These are phyloP conservation scores for Panthera leo DNA, from an alignment of 2,113 vertebrate genomes.

Conservation along the genomic window DNA sequence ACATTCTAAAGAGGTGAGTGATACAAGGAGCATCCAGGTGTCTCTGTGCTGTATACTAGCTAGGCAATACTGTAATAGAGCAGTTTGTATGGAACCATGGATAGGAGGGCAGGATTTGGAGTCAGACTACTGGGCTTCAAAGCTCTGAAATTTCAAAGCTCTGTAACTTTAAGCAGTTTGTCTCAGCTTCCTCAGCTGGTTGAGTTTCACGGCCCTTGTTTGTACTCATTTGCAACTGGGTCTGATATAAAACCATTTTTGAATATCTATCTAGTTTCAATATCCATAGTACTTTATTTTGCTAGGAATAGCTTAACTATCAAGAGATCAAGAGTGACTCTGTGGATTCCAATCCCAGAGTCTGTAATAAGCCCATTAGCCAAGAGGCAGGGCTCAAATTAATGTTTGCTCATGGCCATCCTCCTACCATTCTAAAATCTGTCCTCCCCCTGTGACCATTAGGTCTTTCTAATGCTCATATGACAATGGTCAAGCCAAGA, in stretches of 20 bases:
- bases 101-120: neutral
- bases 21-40: neutral
- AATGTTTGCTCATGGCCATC: neutral
- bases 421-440: neutral
- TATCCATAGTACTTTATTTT: neutral
- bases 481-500: neutral
- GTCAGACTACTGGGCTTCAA: neutral
- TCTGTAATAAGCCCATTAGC: neutral
- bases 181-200: neutral
- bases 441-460: neutral
- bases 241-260: constrained; percentile 11
- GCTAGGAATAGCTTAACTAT: neutral
- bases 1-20: neutral
- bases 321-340: neutral
- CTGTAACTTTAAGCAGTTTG: neutral
- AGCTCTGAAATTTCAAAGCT: neutral
- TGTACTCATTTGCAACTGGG: neutral
- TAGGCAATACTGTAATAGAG: neutral
- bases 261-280: neutral
- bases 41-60: neutral
- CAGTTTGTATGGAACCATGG: neutral
- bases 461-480: neutral
- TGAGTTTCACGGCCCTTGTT: neutral
- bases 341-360: neutral
- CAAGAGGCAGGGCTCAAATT: neutral